These are phyloP conservation scores for Pogoniulus pusillus DNA, from an alignment of 2,797 vertebrate genomes.

Conservation along the genomic window DNA sequence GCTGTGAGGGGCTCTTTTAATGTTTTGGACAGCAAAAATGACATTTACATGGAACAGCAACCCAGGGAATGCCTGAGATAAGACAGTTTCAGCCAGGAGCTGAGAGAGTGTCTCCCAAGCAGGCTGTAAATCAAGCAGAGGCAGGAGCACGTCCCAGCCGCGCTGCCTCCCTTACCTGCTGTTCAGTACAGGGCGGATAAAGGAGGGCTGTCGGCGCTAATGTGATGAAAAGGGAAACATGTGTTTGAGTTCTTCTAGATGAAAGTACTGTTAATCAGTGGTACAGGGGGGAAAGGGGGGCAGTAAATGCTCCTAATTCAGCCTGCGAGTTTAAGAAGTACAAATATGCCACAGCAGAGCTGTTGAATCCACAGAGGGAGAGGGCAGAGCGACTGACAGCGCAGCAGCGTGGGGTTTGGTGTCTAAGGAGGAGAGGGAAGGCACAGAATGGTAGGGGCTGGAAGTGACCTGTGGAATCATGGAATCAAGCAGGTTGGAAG, in stretches of 20 bases:
- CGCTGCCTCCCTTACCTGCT: slow-evolving; percentile 60
- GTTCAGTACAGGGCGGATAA: slow-evolving; percentile 73
- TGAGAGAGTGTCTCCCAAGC: slow-evolving; percentile 49
- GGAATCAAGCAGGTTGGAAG: too few relatives aligned
- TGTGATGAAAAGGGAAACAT: slow-evolving; percentile 62
- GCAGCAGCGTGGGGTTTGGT: not conserved
- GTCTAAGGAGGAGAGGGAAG: not conserved
- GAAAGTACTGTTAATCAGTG: slow-evolving; percentile 71
- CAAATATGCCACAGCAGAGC: not conserved
- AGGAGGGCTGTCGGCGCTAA: slow-evolving; percentile 64
- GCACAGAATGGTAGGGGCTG: too few relatives aligned
- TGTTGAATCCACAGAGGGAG: not conserved
- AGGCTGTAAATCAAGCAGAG: slow-evolving; percentile 68
- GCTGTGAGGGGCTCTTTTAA: slow-evolving; percentile 59
- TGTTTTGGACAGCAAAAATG: slow-evolving; percentile 79
- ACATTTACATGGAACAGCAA: slow-evolving; percentile 79
- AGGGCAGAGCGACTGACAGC: not conserved
- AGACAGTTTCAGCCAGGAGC: slow-evolving; percentile 62
- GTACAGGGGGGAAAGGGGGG: slow-evolving; percentile 40
- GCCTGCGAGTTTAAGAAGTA: not conserved
- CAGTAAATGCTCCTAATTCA: slow-evolving; percentile 28
- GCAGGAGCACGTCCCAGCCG: slow-evolving; percentile 37
- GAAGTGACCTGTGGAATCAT: too few relatives aligned
- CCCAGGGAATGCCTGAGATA: slow-evolving; percentile 63
- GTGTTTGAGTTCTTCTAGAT: slow-evolving; percentile 64